phyloP scores from a whole-genome alignment of 2,113 vertebrate species.

The Pygoscelis antarcticus region DNA sequence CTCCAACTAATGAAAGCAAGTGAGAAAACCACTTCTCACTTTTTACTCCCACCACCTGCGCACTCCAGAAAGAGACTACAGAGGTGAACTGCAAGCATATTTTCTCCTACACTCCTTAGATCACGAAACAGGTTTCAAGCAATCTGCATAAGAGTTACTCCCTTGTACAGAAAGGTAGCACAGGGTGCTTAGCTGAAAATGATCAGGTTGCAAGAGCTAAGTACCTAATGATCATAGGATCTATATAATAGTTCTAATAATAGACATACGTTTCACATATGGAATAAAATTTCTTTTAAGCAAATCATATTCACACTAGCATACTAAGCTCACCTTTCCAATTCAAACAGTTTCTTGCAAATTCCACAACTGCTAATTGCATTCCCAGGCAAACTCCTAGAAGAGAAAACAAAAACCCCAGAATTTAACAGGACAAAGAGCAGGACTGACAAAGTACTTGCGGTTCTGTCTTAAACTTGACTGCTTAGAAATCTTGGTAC shows the following conservation, averaged over 20 bases:
- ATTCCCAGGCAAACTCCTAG: constrained; percentile 81
- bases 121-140: neutral
- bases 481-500: neutral
- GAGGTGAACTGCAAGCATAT: neutral
- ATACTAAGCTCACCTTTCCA: constrained; percentile 73
- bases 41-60: neutral
- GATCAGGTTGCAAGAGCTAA: neutral
- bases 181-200: neutral
- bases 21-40: neutral
- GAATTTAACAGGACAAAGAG: neutral
- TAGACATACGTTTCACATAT: neutral
- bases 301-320: neutral
- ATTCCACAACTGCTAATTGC: constrained; percentile 82
- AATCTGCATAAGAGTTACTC: neutral
- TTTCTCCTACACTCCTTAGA: neutral
- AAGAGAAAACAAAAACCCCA: neutral
- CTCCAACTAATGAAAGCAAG: neutral
- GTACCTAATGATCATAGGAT: neutral
- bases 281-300: neutral
- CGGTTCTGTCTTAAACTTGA: neutral
- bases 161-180: neutral
- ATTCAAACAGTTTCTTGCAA: constrained; percentile 78
- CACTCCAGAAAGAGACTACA: neutral
- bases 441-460: neutral
- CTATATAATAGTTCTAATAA: neutral